phyloP scores from a whole-genome alignment of 2,113 vertebrate species.

The Anhinga anhinga region DNA sequence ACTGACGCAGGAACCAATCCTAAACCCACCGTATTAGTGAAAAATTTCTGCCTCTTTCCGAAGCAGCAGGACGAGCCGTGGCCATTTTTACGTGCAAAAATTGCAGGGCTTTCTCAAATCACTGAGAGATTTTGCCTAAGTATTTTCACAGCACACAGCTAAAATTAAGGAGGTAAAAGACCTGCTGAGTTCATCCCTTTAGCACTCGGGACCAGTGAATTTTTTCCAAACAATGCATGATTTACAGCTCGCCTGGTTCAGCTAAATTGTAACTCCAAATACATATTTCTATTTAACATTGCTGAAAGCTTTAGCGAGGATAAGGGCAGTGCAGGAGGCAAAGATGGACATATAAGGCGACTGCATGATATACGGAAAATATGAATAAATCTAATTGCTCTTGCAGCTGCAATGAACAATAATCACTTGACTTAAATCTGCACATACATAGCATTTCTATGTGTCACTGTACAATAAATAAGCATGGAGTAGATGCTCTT shows the following conservation, averaged over 20 bases:
- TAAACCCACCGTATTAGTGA: not conserved
- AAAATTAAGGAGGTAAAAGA: not conserved
- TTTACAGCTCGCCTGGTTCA: not conserved
- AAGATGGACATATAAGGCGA: conserved; percentile 57
- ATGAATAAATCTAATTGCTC: conserved; percentile 39
- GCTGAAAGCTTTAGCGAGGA: not conserved
- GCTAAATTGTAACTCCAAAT: not conserved
- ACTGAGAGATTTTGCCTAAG: not conserved
- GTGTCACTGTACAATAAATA: conserved; percentile 32
- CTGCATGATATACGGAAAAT: conserved; percentile 52
- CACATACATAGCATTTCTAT: not conserved
- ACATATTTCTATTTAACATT: not conserved
- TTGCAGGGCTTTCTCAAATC: not conserved
- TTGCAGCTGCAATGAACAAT: not conserved
- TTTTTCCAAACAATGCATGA: not conserved
- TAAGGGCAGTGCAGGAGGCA: not conserved
- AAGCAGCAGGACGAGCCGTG: not conserved
- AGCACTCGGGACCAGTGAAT: not conserved
- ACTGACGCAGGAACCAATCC: not conserved
- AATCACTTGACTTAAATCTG: conserved; percentile 26
- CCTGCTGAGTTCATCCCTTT: not conserved
- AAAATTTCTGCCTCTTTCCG: not conserved
- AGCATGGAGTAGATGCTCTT: not conserved
- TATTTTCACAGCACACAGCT: not conserved
- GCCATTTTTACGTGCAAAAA: not conserved